Evolutionary conservation across 2,888 invertebrate species (phyloP), one percentile per base, ranked within the genome.

Genomic region (Dynastes grantii): DNA sequence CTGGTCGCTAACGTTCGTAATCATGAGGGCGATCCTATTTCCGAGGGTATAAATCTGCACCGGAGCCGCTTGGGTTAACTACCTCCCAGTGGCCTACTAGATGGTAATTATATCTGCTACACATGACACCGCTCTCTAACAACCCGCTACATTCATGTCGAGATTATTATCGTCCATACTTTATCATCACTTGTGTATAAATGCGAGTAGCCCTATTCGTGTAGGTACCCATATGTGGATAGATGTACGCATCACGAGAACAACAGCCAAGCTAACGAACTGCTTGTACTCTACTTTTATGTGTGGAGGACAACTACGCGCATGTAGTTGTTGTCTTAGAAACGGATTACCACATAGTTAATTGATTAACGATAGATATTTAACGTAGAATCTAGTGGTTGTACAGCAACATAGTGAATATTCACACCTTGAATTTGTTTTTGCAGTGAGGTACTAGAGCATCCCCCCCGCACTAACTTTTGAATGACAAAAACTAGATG

Each of bases 41-140:
- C 87, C 84, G 84, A 82, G 85, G 84, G 85, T 85, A 88, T 88
- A 88, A 88, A 88, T 88, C 88, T 85, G 86, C 85, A 86, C 85
- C 86, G 85, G 86, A 87, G 84, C 85, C 83, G 85, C 81, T 85
- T 83, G 87, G 88, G 88, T 88, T 88, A 88, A 88, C 88, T 87
- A 88, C 87, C 87, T 88, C 88, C 88, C 88, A 86, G 84, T 88
- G 87, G 88, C 88, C 88, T 87, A 88, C 87, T 88, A 87, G 83
- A 83, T 85, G 85, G 85, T 88, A 88, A 88, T 88, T 88, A 88
- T 87, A 87, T 88, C 88, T 88, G 87, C 87, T 87, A 88, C 88
- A 86, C 86, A 86, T 88, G 86, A 88, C 88, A 86, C 84, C 84
- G 85, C 82, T 79, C 80, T 77, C 77, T 79, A 82, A 81, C 80